Evolutionary conservation across 1,140 invertebrate genomes (phyloP).

Genomic region (Hermetia illucens): DNA sequence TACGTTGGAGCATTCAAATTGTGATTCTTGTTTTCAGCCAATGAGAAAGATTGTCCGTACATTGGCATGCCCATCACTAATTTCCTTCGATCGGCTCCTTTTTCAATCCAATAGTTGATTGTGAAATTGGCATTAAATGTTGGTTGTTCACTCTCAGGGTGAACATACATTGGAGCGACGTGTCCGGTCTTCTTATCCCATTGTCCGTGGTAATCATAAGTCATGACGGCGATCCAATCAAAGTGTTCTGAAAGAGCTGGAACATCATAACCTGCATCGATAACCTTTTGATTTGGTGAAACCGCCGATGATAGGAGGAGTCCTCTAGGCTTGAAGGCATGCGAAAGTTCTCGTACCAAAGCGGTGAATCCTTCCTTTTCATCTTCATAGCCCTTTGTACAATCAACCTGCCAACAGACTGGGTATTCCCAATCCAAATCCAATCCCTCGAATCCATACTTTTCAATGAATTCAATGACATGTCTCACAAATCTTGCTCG

Average conservation of each 20-base stretch:
- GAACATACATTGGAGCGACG: slow-evolving; percentile 60
- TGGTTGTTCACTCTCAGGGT: slow-evolving; percentile 47
- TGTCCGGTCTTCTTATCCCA: slow-evolving; percentile 77
- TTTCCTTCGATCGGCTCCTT: slow-evolving; percentile 58
- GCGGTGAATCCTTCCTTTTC: slow-evolving; percentile 62
- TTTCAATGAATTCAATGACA: slow-evolving; percentile 58
- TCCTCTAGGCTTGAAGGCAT: slow-evolving; percentile 49
- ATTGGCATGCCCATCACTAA: slow-evolving; percentile 69
- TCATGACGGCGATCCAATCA: slow-evolving; percentile 74
- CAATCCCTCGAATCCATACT: slow-evolving; percentile 70
- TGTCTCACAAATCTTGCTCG: slow-evolving; percentile 59
- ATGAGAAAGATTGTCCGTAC: slow-evolving; percentile 73
- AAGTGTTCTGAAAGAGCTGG: slow-evolving; percentile 49
- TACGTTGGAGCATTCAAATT: slow-evolving; percentile 55
- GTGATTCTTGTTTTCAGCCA: slow-evolving; percentile 45
- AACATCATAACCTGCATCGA: slow-evolving; percentile 68
- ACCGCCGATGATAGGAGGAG: slow-evolving; percentile 67
- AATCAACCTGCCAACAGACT: slow-evolving; percentile 79
- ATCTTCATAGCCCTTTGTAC: slow-evolving; percentile 53
- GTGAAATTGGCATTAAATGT: slow-evolving; percentile 79
- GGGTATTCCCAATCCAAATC: slow-evolving; percentile 88
- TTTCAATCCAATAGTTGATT: slow-evolving; percentile 63
- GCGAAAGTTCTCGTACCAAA: slow-evolving; percentile 53
- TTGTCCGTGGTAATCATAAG: slow-evolving; percentile 76
- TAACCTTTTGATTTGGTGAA: slow-evolving; percentile 67